Evolutionary conservation across 2,797 vertebrate genomes (phyloP).

Genomic region (Gallirallus australis): DNA sequence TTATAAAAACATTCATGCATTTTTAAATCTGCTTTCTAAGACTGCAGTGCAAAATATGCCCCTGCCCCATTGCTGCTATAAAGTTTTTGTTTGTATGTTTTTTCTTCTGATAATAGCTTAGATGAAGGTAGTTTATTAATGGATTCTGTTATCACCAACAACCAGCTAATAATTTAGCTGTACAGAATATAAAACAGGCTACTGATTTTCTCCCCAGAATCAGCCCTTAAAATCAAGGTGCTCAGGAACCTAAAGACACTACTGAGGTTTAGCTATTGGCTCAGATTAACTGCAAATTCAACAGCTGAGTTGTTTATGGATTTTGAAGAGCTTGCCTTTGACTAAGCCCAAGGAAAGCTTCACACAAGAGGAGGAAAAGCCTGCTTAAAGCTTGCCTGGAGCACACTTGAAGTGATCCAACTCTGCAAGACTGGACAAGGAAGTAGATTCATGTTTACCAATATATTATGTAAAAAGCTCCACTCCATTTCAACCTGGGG

Average conservation of each 20-base stretch:
- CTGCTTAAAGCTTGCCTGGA: background rate
- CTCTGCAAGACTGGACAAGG: background rate
- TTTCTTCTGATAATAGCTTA: background rate
- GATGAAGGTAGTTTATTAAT: background rate
- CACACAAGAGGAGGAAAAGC: background rate
- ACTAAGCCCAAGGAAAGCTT: background rate
- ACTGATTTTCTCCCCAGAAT: background rate
- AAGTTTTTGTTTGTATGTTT: background rate
- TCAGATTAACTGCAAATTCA: background rate
- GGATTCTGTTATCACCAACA: background rate
- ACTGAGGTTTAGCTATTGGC: background rate
- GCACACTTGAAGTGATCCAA: background rate
- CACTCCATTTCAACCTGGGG: background rate
- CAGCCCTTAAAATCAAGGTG: background rate
- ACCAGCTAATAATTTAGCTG: background rate
- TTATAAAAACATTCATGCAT: background rate
- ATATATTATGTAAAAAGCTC: background rate
- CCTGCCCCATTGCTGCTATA: background rate
- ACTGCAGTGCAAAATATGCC: background rate
- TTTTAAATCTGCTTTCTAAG: background rate
- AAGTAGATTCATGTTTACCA: background rate
- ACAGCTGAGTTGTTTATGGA: background rate
- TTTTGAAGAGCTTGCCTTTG: background rate
- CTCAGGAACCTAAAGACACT: background rate
- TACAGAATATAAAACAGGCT: background rate